These are phyloP conservation scores for Drosophila repletoides DNA, from an alignment of 1,140 invertebrate species.

Conservation along the genomic window DNA sequence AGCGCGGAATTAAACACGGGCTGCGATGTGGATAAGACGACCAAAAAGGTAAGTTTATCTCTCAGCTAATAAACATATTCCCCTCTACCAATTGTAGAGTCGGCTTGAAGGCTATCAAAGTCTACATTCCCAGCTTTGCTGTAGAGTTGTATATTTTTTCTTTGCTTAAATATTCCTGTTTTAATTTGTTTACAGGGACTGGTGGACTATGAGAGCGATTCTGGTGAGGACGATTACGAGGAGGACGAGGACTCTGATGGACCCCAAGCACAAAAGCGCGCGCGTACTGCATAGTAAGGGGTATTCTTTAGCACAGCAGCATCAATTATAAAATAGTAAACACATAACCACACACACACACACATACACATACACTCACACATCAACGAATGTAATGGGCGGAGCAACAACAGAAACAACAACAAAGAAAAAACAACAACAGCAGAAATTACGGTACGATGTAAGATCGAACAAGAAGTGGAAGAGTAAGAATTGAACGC, in stretches of 20 bases:
- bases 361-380: conserved; percentile 28
- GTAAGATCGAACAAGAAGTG: conserved; percentile 64
- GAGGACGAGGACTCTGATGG: conserved; percentile 87
- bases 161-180: not conserved
- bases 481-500: conserved; percentile 16
- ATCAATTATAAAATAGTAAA: conserved; percentile 78
- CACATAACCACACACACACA: conserved; percentile 32
- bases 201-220: conserved; percentile 97
- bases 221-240: conserved; percentile 97
- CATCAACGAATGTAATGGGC: conserved; percentile 31
- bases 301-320: conserved; percentile 42
- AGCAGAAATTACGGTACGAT: conserved; percentile 60
- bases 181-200: conserved; percentile 86
- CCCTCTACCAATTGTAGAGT: too few relatives aligned
- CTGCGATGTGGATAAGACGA: conserved; percentile 60
- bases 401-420: conserved; percentile 12
- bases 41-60: conserved; percentile 54
- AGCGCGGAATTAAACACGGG: conserved; percentile 23
- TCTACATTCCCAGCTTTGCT: too few relatives aligned
- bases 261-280: conserved; percentile 78
- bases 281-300: conserved; percentile 78
- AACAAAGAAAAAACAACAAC: conserved; percentile 13
- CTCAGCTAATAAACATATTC: too few relatives aligned
- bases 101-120: too few relatives aligned
- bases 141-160: not conserved